Evolutionary conservation across 1,140 invertebrate genomes (phyloP).

Genomic region (Pseudomyrmex dendroicus): DNA sequence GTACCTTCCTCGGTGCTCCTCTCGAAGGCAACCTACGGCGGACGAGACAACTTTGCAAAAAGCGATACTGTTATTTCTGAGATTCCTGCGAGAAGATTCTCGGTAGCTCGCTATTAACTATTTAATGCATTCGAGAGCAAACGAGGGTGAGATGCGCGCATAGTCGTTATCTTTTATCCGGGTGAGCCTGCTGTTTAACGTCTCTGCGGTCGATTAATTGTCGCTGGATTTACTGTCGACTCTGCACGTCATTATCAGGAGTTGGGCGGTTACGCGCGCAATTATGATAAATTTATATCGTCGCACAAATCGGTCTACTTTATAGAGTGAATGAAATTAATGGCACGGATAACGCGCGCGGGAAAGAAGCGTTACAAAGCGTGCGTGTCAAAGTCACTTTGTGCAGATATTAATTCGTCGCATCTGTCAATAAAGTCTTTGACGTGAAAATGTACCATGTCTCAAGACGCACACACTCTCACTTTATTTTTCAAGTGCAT

Average conservation of each 20-base stretch:
- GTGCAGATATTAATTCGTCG: not conserved
- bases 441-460: too few relatives aligned
- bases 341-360: not conserved
- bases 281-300: slow-evolving; percentile 49
- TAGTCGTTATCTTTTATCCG: slow-evolving; percentile 20
- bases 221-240: slow-evolving; percentile 30
- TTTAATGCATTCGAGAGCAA: slow-evolving; percentile 20
- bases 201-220: slow-evolving; percentile 30
- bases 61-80: slow-evolving; percentile 56
- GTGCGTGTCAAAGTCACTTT: not conserved
- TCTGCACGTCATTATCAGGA: slow-evolving; percentile 25
- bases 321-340: slow-evolving; percentile 36
- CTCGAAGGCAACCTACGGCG: not conserved
- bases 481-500: too few relatives aligned
- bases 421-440: not conserved
- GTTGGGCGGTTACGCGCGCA: slow-evolving; percentile 15
- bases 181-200: slow-evolving; percentile 3
- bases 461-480: too few relatives aligned
- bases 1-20: not conserved
- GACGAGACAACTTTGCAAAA: slow-evolving; percentile 48
- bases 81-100: slow-evolving; percentile 7
- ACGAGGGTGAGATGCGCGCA: slow-evolving; percentile 21
- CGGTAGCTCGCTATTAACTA: not conserved
- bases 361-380: not conserved
- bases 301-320: slow-evolving; percentile 9